Evolutionary conservation across 1,140 invertebrate species (phyloP).

Genomic region (Drosophila tsacasi): DNA sequence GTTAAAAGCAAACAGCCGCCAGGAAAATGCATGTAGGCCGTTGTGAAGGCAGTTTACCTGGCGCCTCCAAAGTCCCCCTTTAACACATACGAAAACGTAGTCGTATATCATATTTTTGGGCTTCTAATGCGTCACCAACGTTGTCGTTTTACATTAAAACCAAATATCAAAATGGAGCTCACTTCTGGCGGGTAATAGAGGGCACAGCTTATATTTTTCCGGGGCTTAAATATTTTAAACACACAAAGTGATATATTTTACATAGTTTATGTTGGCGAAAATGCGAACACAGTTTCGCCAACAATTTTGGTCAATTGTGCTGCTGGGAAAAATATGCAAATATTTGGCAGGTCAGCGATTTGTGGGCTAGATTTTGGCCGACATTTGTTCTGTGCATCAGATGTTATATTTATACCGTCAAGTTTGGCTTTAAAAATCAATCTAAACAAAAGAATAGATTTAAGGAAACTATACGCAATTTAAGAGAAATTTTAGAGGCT

Average conservation of each 20-base stretch:
- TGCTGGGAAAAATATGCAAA: constrained; percentile 54
- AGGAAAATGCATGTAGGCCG: constrained; percentile 72
- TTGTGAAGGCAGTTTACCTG: constrained; percentile 33
- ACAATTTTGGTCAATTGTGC: constrained; percentile 46
- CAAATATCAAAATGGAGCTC: constrained; percentile 54
- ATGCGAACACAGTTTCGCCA: constrained; percentile 3
- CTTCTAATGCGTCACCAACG: constrained; percentile 62
- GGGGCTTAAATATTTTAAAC: constrained; percentile 57
- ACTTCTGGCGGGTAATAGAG: background rate
- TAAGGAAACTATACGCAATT: background rate
- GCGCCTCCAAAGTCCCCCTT: background rate
- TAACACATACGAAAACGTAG: constrained; percentile 4
- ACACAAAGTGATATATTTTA: constrained; percentile 6
- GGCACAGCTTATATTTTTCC: constrained; percentile 31
- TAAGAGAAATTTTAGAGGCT: background rate
- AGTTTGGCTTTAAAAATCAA: background rate
- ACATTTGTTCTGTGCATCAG: constrained; percentile 15
- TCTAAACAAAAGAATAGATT: background rate
- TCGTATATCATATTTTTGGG: constrained; percentile 23
- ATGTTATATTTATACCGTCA: constrained; percentile 5
- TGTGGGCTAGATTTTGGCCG: constrained; percentile 18
- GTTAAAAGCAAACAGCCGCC: constrained; percentile 75
- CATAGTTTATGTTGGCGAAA: constrained; percentile 20
- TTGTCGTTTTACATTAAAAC: constrained; percentile 31
- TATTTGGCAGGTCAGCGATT: constrained; percentile 16